phyloP scores from a whole-genome alignment of 2,888 invertebrate genomes.

The Sisyra terminalis region DNA sequence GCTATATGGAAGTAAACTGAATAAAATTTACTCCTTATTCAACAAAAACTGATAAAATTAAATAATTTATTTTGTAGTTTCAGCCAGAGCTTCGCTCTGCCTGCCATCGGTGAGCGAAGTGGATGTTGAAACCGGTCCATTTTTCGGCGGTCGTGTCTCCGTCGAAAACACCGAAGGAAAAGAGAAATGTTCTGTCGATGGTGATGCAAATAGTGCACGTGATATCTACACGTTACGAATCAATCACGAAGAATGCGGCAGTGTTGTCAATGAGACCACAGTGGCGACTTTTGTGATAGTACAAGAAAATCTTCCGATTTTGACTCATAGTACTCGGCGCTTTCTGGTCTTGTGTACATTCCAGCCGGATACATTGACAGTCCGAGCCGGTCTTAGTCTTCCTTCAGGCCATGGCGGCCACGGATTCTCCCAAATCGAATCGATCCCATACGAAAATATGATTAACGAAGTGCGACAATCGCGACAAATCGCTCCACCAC shows the following conservation, averaged over 20 bases:
- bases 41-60: constrained; percentile 1
- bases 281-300: constrained; percentile 71
- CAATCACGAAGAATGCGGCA: constrained; percentile 55
- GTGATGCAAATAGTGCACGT: constrained; percentile 52
- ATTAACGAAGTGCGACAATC: constrained; percentile 33
- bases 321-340: constrained; percentile 64
- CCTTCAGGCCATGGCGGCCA: constrained; percentile 35
- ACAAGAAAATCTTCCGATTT: constrained; percentile 66
- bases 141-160: constrained; percentile 62
- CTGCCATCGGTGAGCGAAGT: constrained; percentile 67
- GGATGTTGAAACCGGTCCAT: constrained; percentile 67
- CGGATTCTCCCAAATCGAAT: constrained; percentile 28
- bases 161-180: constrained; percentile 53
- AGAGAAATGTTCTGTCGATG: constrained; percentile 55
- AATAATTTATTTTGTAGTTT: constrained; percentile 35
- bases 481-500: constrained; percentile 28
- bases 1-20: too few species aligned
- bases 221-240: constrained; percentile 60
- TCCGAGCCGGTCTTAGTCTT: constrained; percentile 58
- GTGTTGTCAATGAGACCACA: constrained; percentile 58
- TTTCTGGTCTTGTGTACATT: constrained; percentile 69
- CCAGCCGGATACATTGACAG: constrained; percentile 66
- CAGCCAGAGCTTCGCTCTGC: constrained; percentile 64
- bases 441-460: constrained; percentile 29
- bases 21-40: too few species aligned